These are phyloP conservation scores for Dendrolimus pini DNA, from an alignment of 2,888 invertebrate genomes.

Conservation along the genomic window DNA sequence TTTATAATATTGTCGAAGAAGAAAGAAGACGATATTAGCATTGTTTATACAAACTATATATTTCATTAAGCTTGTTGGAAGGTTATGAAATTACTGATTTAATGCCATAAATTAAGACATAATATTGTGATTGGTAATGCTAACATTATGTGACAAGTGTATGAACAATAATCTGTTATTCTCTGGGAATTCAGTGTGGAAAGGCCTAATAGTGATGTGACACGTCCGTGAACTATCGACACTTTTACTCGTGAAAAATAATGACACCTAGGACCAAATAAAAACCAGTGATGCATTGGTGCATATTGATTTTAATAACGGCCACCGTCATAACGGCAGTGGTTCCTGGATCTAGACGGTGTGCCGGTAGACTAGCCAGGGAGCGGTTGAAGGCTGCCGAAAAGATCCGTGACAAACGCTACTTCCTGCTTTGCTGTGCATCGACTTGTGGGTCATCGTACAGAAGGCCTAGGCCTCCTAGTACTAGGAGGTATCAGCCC, in stretches of 20 bases:
- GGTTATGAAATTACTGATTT: no score
- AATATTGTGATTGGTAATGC: no score
- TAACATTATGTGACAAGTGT: no score
- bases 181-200: no score
- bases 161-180: no score
- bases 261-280: constrained; percentile 7
- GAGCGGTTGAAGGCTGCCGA: constrained; percentile 65
- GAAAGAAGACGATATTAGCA: no score
- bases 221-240: neutral
- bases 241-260: constrained; percentile 16
- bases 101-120: no score
- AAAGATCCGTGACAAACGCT: constrained; percentile 63
- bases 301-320: constrained; percentile 19
- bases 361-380: constrained; percentile 57
- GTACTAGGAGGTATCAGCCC: constrained; percentile 53
- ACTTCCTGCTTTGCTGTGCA: constrained; percentile 54
- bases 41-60: no score
- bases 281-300: constrained; percentile 39
- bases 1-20: no score
- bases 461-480: constrained; percentile 34
- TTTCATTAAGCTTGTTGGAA: no score
- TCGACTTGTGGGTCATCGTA: constrained; percentile 39
- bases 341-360: constrained; percentile 40
- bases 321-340: constrained; percentile 25
- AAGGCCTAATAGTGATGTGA: neutral